Percentiles rank a stretch among this genome's conserved stretches.
These are phyloP conservation scores for Cancer borealis DNA, from an alignment of 2,888 invertebrate species.

Conservation along the genomic window DNA sequence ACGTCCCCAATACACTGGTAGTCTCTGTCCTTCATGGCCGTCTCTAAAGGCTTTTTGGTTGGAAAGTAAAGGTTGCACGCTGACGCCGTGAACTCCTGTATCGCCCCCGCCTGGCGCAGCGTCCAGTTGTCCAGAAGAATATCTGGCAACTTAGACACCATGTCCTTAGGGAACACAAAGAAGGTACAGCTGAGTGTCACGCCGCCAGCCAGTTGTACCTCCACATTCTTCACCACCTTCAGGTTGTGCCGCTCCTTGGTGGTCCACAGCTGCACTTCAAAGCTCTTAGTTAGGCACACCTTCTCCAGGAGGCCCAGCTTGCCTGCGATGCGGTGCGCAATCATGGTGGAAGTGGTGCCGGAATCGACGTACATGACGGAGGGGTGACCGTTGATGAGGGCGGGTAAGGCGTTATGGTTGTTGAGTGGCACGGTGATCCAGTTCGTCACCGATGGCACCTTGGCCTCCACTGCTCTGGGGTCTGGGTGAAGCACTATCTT, in stretches of 20 bases:
- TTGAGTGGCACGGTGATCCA: not conserved
- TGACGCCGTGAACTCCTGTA: not conserved
- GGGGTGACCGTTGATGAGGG: not conserved
- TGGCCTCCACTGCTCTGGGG: not conserved
- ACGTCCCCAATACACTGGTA: not conserved
- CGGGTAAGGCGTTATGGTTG: not conserved
- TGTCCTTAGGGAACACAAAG: not conserved
- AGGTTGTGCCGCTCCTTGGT: not conserved
- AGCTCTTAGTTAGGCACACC: not conserved
- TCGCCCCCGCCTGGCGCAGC: not conserved
- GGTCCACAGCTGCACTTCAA: slow-evolving; percentile 21
- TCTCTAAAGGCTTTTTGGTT: not conserved
- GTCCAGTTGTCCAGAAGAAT: not conserved
- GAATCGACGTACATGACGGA: not conserved
- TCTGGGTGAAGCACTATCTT: not conserved
- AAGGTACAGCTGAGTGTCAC: not conserved
- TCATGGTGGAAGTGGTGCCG: slow-evolving; percentile 23
- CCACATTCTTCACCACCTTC: slow-evolving; percentile 23
- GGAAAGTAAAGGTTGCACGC: not conserved
- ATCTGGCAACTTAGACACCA: not conserved
- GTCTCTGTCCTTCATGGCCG: not conserved
- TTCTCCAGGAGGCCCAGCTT: not conserved
- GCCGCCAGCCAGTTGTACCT: not conserved
- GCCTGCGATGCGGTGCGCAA: not conserved
- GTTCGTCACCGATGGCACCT: not conserved